Base-by-base conservation (phyloP, 2,113 vertebrate species). In the Paradoxurus hermaphroditus region DNA sequence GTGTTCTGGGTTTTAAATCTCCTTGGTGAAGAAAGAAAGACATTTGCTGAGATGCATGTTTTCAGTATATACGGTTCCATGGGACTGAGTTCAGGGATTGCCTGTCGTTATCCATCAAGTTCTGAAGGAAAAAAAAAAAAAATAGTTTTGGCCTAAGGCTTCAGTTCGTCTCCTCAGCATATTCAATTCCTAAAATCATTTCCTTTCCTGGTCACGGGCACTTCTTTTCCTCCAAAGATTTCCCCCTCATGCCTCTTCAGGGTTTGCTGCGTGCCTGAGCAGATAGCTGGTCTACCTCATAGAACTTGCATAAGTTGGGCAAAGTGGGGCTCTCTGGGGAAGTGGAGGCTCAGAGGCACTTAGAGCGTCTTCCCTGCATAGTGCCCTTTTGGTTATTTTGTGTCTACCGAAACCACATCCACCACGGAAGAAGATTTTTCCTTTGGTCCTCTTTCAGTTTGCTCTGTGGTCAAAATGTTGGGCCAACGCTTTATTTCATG, bases 401-500 rank as follows among this genome's bases (percentile, higher is more conserved):
- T 97, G 56, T 92, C 49, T 70, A 23, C 36, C 36, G 29, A 93
- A 96, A 95, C 81, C 75, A 94, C 31, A 86, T 73, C 4, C 15
- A 72, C 25, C 62, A 14, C 86, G 41, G 19, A 84, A 92, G 65
- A 63, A 72, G 46, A 91, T 25, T 41, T 92, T 86, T 91, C 88
- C 56, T 94, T 70, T 75, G 34, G 36, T 77, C 25, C 49, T 86
- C 94, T 95, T 96, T 96, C 65, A 95, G 7, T 88, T 70, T 90
- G 8, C 73, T 77, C 27, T 90, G 79, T 81, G 73, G 79, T 90
- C 82, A 83, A 56, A 90, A 77, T 65, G 31, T 41, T 94, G 85
- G n/a, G 41, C 67, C 78, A 86, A 34, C 1, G 7, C 31, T 34
- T 8, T 65, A 93, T 89, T 79, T 82, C n/a, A 39, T 16, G 36